phyloP scores from a whole-genome alignment of 2,113 vertebrate species.

The Fulmarus glacialis region DNA sequence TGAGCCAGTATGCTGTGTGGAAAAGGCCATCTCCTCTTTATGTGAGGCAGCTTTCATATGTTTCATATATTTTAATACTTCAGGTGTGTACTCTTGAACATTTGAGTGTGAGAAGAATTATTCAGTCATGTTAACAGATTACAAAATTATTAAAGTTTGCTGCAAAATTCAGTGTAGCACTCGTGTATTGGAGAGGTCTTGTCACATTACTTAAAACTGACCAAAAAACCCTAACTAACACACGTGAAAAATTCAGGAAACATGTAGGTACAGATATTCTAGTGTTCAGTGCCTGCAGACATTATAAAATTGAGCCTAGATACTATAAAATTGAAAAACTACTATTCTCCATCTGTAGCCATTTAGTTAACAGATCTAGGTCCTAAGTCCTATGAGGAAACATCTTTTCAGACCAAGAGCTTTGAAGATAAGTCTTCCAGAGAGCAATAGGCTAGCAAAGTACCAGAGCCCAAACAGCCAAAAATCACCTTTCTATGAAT shows the following conservation, averaged over 20 bases:
- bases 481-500: not conserved
- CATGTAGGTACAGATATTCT: not conserved
- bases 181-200: not conserved
- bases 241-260: not conserved
- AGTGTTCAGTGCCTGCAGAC: not conserved
- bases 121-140: not conserved
- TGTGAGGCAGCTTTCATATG: not conserved
- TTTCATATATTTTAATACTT: not conserved
- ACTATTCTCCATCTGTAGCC: not conserved
- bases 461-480: not conserved
- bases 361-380: not conserved
- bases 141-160: not conserved
- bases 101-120: not conserved
- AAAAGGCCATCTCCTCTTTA: not conserved
- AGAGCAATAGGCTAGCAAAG: not conserved
- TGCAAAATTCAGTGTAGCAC: not conserved
- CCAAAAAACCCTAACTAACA: not conserved
- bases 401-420: not conserved
- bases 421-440: not conserved
- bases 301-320: not conserved
- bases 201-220: not conserved
- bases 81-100: not conserved
- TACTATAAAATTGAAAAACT: not conserved
- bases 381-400: not conserved
- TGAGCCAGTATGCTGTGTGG: not conserved